A percentile compares a stretch with the other conserved stretches of the same genome.
Conservation (phyloP, 2,888 invertebrate genomes). For the Drosophila atripex region DNA sequence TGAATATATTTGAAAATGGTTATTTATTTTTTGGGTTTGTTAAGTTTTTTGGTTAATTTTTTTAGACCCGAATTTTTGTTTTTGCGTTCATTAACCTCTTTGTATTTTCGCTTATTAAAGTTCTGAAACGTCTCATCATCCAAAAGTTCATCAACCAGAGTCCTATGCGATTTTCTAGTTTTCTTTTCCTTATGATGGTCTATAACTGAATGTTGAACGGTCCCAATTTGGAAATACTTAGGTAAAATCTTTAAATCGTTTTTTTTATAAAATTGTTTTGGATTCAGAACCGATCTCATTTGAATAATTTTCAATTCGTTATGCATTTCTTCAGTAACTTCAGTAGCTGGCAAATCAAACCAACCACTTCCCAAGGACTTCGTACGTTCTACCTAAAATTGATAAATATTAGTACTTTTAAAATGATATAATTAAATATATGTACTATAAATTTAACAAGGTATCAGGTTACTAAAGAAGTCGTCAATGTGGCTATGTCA, state of each 20-base stretch:
- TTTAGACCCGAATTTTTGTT: conserved; percentile 89
- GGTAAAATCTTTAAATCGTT: conserved; percentile 94
- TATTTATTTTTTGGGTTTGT: background rate
- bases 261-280: conserved; percentile 97
- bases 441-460: background rate
- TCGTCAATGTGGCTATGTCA: conserved; percentile 78
- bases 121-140: conserved; percentile 94
- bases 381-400: conserved; percentile 87
- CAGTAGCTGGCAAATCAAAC: conserved; percentile 95
- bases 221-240: conserved; percentile 96
- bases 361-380: conserved; percentile 94
- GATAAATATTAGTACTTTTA: background rate
- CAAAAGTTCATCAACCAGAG: conserved; percentile 96
- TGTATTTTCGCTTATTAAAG: conserved; percentile 91
- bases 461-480: conserved; percentile 84
- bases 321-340: conserved; percentile 94
- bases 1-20: background rate
- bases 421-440: background rate
- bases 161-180: conserved; percentile 93
- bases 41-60: conserved; percentile 85
- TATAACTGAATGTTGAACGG: conserved; percentile 91
- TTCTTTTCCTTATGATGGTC: conserved; percentile 94
- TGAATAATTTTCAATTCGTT: conserved; percentile 94
- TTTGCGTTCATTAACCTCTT: conserved; percentile 88
- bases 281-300: conserved; percentile 96